These are phyloP conservation scores for Carollia perspicillata DNA, from an alignment of 2,113 vertebrate species.

Conservation along the genomic window DNA sequence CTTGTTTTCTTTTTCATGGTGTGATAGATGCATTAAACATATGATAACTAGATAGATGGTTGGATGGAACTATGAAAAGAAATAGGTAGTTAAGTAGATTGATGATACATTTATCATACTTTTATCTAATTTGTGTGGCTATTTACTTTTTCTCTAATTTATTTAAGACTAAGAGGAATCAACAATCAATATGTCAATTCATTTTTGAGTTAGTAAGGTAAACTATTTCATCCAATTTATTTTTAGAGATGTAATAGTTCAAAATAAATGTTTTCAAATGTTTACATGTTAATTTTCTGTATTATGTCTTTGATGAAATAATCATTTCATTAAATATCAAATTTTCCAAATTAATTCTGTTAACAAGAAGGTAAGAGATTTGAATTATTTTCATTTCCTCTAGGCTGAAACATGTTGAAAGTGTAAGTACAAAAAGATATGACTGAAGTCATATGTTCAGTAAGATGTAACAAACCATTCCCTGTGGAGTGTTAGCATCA, in stretches of 20 bases:
- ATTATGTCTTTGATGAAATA: neutral
- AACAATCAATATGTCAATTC: neutral
- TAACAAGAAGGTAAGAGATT: neutral
- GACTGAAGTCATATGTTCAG: neutral
- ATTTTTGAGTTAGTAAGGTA: slow-evolving; percentile 59
- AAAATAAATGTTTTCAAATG: slow-evolving; percentile 54
- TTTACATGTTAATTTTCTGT: slow-evolving; percentile 10
- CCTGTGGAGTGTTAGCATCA: neutral
- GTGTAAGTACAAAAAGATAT: neutral
- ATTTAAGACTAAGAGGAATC: neutral
- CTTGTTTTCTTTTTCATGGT: neutral
- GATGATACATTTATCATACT: neutral
- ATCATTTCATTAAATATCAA: slow-evolving; percentile 19
- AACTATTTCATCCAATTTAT: neutral
- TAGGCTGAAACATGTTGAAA: neutral
- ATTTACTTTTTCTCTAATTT: neutral
- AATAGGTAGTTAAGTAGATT: neutral
- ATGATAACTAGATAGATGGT: neutral
- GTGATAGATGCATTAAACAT: neutral
- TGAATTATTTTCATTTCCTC: neutral
- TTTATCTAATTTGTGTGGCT: neutral
- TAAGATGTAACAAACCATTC: neutral
- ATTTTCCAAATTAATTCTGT: neutral
- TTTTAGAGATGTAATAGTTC: slow-evolving; percentile 57
- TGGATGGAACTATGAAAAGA: neutral